Evolutionary conservation across 2,797 vertebrate species (phyloP), one percentile per base, ranked within the genome.

Genomic region (Limnodromus scolopaceus): DNA sequence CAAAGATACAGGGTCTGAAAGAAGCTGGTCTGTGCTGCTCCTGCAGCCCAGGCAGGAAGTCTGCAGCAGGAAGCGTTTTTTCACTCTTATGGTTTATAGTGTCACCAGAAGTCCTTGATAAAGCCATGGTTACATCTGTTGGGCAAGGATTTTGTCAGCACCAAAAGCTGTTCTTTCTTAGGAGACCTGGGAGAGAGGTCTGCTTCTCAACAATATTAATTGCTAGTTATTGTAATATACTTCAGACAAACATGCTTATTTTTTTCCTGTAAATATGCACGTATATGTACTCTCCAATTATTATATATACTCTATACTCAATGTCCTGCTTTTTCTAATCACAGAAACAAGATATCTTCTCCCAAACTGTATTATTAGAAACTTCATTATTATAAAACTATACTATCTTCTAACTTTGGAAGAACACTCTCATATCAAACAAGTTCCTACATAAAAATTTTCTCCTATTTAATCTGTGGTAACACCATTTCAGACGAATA

Each of bases 21-120:
- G 83, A 53, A 75, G 92, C 84, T 85, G 94, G 92, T 84, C 53
- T 11, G 80, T 22, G 87, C 84, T 57, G 92, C 66, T 91, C 87
- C 72, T 10, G 89, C 94, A 55, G 93, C 93, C 76, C 84, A 36
- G 79, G 96, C 97, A 95, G 95, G 96, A 96, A 96, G 94, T 5
- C 61, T 93, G 92, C 80, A 96, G 95, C 92, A 97, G 96, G 95
- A 97, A 97, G 84, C 89, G 74, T 78, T 87, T 95, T 92, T 76
- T 74, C 93, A 91, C 58, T 53, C 80, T 65, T 69, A 41, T 72
- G 89, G 90, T 72, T 81, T 93, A 87, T 27, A 92, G 23, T 90
- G 78, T 79, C 94, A 93, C 86, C 83, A 95, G 60, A 71, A 95
- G 61, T 46, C 89, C 85, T 80, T 74, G 89, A 94, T 93, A 95